phyloP scores from a whole-genome alignment of 2,888 invertebrate species.

The Pelosia muscerda region DNA sequence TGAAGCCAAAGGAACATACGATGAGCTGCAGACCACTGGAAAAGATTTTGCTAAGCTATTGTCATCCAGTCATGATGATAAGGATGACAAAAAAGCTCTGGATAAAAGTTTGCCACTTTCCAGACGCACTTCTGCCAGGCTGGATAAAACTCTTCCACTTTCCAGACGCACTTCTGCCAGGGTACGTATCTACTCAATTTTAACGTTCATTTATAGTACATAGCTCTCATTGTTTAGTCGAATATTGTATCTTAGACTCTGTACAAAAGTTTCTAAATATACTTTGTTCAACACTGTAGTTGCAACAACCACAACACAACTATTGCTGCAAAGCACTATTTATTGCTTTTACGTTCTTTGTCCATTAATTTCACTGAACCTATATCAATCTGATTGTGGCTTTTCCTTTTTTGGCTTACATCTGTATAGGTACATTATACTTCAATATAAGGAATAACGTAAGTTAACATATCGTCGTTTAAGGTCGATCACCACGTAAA shows the following conservation, averaged over 20 bases:
- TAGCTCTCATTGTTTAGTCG: no score
- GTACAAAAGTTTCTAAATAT: no score
- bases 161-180: slow-evolving; percentile 77
- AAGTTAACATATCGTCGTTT: no score
- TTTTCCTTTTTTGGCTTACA: neutral
- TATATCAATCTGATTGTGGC: neutral
- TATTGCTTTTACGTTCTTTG: no score
- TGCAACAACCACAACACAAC: no score
- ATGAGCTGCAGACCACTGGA: slow-evolving; percentile 85
- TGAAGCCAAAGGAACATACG: slow-evolving; percentile 87
- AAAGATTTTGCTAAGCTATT: slow-evolving; percentile 88
- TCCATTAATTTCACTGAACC: no score
- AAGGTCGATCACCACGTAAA: no score
- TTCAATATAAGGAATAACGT: no score
- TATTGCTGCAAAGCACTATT: no score
- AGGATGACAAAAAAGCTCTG: slow-evolving; percentile 68
- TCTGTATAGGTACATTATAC: no score
- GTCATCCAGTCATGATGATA: slow-evolving; percentile 79
- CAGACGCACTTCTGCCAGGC: slow-evolving; percentile 56
- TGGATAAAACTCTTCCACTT: slow-evolving; percentile 70
- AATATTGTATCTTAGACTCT: neutral
- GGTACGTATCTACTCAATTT: slow-evolving; percentile 56
- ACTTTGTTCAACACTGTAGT: no score
- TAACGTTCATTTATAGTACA: neutral
- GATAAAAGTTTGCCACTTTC: slow-evolving; percentile 72